phyloP scores from a whole-genome alignment of 2,797 vertebrate genomes.

The Periparus ater region DNA sequence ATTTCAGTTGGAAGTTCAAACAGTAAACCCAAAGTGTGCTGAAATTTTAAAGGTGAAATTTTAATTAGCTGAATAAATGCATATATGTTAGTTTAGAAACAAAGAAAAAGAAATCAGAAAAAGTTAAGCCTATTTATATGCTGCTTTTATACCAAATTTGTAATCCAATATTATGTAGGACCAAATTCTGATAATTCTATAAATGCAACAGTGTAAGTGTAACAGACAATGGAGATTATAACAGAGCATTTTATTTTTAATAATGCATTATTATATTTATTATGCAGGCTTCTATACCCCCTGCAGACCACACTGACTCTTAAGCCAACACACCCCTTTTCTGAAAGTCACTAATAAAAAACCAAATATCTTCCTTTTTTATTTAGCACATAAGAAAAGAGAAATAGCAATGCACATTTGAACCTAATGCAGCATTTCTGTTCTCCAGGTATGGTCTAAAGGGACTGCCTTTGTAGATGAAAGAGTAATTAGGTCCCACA shows the following conservation, averaged over 20 bases:
- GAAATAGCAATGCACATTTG: not conserved
- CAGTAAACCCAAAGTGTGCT: not conserved
- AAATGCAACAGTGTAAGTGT: not conserved
- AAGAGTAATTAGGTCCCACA: not conserved
- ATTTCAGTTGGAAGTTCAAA: not conserved
- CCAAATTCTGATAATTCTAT: not conserved
- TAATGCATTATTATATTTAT: slow-evolving; percentile 9
- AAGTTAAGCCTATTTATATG: not conserved
- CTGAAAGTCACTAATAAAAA: not conserved
- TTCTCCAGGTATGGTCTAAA: not conserved
- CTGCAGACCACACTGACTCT: not conserved
- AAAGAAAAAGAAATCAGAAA: not conserved
- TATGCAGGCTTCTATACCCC: not conserved
- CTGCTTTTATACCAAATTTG: not conserved
- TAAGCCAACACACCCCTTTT: not conserved
- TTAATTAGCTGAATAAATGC: not conserved
- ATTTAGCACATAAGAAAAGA: not conserved
- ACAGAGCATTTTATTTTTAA: not conserved
- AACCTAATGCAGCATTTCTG: not conserved
- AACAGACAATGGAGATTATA: not conserved
- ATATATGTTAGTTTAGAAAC: not conserved
- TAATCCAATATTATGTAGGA: not conserved
- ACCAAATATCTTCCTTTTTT: not conserved
- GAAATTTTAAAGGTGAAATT: not conserved
- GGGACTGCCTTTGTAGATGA: not conserved